These are phyloP conservation scores for Coilia nasus DNA, from an alignment of 2,797 vertebrate genomes.

Conservation along the genomic window DNA sequence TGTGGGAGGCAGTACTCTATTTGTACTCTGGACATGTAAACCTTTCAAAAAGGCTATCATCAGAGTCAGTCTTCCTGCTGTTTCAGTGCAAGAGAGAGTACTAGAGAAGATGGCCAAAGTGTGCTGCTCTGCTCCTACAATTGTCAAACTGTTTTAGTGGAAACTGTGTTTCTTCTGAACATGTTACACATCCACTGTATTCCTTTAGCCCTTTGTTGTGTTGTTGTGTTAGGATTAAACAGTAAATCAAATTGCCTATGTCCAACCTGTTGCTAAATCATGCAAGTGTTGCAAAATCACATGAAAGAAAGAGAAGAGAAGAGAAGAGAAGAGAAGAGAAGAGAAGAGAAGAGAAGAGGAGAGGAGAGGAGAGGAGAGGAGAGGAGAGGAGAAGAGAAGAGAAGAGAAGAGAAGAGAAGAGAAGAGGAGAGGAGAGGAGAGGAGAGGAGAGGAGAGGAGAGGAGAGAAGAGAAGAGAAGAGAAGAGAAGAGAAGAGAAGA, in stretches of 20 bases:
- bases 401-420: neutral
- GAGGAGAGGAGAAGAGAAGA: neutral
- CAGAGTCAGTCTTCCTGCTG: neutral
- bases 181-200: neutral
- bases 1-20: neutral
- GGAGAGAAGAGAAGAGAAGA: neutral
- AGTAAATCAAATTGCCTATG: no score
- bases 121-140: slow-evolving; percentile 28
- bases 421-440: neutral
- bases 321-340: neutral
- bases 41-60: neutral
- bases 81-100: neutral
- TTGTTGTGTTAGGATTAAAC: neutral
- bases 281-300: neutral
- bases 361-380: no score
- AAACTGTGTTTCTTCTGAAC: neutral
- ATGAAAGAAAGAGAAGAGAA: neutral
- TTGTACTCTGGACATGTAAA: neutral
- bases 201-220: neutral
- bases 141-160: slow-evolving; percentile 2
- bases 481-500: neutral
- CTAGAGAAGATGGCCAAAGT: slow-evolving; percentile 16
- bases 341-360: neutral
- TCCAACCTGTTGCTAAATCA: neutral
- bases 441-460: neutral